phyloP scores from a whole-genome alignment of 2,113 vertebrate genomes.

The Lucifuga dentata region DNA sequence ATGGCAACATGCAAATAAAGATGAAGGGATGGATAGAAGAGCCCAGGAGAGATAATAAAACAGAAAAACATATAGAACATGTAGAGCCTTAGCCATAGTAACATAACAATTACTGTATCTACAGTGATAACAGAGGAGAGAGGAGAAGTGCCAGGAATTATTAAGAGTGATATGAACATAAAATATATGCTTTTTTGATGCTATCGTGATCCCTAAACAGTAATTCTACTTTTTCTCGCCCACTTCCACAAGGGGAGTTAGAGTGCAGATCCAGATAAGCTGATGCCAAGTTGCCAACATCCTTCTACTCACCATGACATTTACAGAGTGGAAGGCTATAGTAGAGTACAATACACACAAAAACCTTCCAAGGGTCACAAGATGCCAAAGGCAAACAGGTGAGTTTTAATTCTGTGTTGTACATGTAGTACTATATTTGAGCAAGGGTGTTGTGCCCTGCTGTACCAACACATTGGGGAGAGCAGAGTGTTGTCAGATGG shows the following conservation, averaged over 20 bases:
- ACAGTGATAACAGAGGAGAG: slow-evolving; percentile 12
- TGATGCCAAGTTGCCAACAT: not conserved
- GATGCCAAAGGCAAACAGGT: not conserved
- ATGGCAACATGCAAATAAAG: slow-evolving; percentile 16
- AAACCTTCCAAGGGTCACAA: not conserved
- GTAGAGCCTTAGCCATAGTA: slow-evolving; percentile 11
- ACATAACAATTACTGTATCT: slow-evolving; percentile 15
- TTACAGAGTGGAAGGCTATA: not conserved
- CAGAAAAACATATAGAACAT: no score
- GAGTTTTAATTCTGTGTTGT: not conserved
- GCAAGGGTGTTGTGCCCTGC: slow-evolving; percentile 6
- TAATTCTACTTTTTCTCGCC: not conserved
- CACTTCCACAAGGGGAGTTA: slow-evolving; percentile 4
- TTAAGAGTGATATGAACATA: slow-evolving; percentile 19
- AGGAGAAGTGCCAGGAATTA: slow-evolving; percentile 1
- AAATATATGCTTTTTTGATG: slow-evolving; percentile 11
- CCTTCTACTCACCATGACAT: not conserved
- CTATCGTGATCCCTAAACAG: slow-evolving; percentile 9
- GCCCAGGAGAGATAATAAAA: no score
- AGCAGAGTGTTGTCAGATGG: slow-evolving; percentile 31
- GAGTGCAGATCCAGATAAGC: slow-evolving; percentile 13
- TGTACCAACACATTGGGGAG: slow-evolving; percentile 24
- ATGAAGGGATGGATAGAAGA: not conserved
- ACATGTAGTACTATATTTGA: slow-evolving; percentile 1
- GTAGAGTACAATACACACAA: not conserved